These are phyloP conservation scores for Xenus cinereus DNA, from an alignment of 2,113 vertebrate species.

Conservation along the genomic window DNA sequence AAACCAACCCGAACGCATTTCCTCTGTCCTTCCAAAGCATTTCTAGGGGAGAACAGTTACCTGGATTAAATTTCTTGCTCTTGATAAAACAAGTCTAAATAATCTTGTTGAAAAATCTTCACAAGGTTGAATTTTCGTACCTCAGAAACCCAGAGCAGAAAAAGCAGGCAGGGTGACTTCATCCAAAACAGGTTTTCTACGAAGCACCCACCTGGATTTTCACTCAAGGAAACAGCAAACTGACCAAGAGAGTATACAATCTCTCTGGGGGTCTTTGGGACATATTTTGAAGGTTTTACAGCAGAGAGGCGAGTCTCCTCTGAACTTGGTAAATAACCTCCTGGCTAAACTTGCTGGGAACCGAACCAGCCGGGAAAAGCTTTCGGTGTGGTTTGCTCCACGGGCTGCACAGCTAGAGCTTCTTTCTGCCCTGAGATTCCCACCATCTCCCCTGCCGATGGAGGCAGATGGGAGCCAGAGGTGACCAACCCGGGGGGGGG, in stretches of 20 bases:
- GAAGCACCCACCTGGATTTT: neutral
- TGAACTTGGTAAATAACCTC: neutral
- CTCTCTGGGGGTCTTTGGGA: neutral
- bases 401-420: rapidly evolving
- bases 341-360: neutral
- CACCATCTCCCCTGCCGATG: neutral
- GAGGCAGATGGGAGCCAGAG: neutral
- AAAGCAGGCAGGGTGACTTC: neutral
- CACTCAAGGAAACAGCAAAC: neutral
- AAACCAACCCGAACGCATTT: neutral
- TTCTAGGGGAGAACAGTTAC: neutral
- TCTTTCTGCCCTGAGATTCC: neutral
- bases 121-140: neutral
- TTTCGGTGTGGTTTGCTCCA: neutral
- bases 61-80: neutral
- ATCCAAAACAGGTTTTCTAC: neutral
- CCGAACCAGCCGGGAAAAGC: neutral
- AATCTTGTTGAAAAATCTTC: neutral
- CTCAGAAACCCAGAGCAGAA: neutral
- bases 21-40: neutral
- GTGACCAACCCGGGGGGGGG: neutral
- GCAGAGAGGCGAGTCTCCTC: neutral
- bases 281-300: neutral
- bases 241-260: neutral
- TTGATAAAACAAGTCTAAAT: neutral